Evolutionary conservation across 2,888 invertebrate genomes (phyloP).

Genomic region (Pseudolycoriella hygida): DNA sequence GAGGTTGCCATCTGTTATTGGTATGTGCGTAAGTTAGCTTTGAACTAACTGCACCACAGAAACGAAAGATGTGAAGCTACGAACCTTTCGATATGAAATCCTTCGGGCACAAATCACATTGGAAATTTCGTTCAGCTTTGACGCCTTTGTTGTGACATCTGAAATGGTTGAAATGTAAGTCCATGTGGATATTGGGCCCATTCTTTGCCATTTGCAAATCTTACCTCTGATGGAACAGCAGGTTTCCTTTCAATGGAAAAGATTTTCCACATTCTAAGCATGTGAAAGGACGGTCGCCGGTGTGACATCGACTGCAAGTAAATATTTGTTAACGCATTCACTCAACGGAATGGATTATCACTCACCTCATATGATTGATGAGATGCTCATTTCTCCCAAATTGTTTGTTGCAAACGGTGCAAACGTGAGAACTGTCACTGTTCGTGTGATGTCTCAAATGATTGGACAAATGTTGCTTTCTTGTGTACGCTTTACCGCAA

Average conservation of each 20-base stretch:
- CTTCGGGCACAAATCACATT: constrained; percentile 70
- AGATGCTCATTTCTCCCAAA: constrained; percentile 76
- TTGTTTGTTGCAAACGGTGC: constrained; percentile 68
- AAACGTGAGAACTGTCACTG: constrained; percentile 68
- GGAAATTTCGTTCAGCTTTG: constrained; percentile 46
- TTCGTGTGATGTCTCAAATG: constrained; percentile 73
- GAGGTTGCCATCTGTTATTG: too few relatives aligned
- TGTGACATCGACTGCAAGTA: constrained; percentile 32
- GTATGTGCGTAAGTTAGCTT: neutral
- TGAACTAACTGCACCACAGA: neutral
- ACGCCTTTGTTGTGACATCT: constrained; percentile 65
- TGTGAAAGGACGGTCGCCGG: constrained; percentile 64
- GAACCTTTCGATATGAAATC: constrained; percentile 74
- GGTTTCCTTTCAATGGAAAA: constrained; percentile 67
- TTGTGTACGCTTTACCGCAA: constrained; percentile 70
- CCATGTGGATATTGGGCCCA: too few relatives aligned
- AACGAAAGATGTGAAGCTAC: neutral
- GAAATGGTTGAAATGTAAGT: too few relatives aligned
- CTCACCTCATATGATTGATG: constrained; percentile 58
- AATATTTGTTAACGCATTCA: neutral
- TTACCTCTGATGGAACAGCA: constrained; percentile 37
- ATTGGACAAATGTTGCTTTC: constrained; percentile 65
- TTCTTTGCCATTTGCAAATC: too few relatives aligned
- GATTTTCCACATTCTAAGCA: constrained; percentile 76
- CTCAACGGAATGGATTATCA: neutral